Base-by-base conservation (phyloP, 1,140 invertebrate genomes). In the Meteorus sp. region DNA sequence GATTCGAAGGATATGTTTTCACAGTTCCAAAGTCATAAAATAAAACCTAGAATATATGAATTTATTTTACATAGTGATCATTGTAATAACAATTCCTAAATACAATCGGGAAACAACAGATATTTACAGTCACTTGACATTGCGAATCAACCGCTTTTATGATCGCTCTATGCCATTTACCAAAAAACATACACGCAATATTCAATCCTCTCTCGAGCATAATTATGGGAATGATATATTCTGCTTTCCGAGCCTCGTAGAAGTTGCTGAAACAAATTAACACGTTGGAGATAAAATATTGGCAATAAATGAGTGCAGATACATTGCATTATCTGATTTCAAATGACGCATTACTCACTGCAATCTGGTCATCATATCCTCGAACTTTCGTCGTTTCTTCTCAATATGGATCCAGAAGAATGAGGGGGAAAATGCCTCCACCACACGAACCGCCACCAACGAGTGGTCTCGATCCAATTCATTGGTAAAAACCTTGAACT, bases 11-110 rank as follows among this genome's bases (percentile, higher is more conserved):
- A 60, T 72, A 70, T 3, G 67, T 61, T 47, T 73, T 67, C 0
- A 76, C 17, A 5, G 78, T 80, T 1, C 78, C 78, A 47, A 68
- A 80, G 39, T 80, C 78, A 45, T 78, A 78, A 56, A 78, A 80
- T 7, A 72, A 31, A 23, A 80, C 52, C 78, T 80, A 39, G 33
- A 39, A 45, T 39, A 43, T 41, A 44, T 13, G 25, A 22, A 44
- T 31, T 20, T 15, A 29, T 54, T 39, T 47, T 47, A 47, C 9
- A 39, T 41, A 20, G 44, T 54, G 13, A n/a, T 41, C 25, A 51
- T 50, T 20, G 6, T 7, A 44, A 35, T n/a, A 13, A 43, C 25
- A 53, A 59, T 15, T 50, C 29, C 52, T 69, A 48, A 19, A 15
- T 8, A 48, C 45, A 57, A 47, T 59, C 45, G 25, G 7, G 23